Evolutionary conservation across 2,888 invertebrate genomes (phyloP).

Genomic region (Didymodactylos carnosus): DNA sequence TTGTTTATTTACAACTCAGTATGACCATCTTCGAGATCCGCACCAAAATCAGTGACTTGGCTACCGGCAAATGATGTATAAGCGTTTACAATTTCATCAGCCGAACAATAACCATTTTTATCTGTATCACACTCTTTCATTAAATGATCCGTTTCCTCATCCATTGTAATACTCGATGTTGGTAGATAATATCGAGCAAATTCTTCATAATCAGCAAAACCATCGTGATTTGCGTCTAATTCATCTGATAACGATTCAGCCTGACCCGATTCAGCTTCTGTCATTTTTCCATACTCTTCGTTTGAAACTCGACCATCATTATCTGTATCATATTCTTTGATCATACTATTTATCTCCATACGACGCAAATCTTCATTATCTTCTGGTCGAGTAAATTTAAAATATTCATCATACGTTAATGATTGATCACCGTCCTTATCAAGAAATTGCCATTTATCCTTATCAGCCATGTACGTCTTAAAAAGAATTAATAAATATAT

Average conservation of each 20-base stretch:
- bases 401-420: not conserved
- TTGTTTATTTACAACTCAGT: too few species aligned
- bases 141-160: not conserved
- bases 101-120: not conserved
- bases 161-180: not conserved
- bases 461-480: not conserved
- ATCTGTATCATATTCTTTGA: not conserved
- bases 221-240: not conserved
- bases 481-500: too few species aligned
- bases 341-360: not conserved
- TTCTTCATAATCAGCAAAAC: not conserved
- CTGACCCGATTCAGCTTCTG: not conserved
- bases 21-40: not conserved
- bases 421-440: not conserved
- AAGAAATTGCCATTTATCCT: not conserved
- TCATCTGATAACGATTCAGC: not conserved
- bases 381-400: not conserved
- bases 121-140: not conserved
- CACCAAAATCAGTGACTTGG: not conserved
- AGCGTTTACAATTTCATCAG: not conserved
- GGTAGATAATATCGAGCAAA: not conserved
- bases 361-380: not conserved
- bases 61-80: not conserved
- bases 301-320: not conserved
- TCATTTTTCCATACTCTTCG: not conserved